These are phyloP conservation scores for Trichopria drosophilae DNA, from an alignment of 2,888 invertebrate species.

Conservation along the genomic window DNA sequence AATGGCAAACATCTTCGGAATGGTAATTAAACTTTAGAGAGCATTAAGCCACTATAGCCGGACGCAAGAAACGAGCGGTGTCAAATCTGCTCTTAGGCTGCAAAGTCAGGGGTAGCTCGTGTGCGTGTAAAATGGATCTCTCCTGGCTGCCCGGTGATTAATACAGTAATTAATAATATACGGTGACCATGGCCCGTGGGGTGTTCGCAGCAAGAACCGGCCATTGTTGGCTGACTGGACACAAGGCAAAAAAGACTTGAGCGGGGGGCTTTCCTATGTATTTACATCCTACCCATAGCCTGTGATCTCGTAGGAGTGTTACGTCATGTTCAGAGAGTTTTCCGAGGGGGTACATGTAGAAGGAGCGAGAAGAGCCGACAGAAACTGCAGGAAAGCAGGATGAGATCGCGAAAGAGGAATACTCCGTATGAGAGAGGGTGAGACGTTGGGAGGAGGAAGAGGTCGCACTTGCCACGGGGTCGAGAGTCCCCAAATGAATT, in stretches of 20 bases:
- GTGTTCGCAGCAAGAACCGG: constrained; percentile 51
- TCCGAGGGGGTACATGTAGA: constrained; percentile 45
- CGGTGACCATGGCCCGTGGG: constrained; percentile 45
- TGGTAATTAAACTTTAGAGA: no score
- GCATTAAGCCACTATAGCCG: no score
- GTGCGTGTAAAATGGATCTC: constrained; percentile 56
- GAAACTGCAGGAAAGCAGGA: no score
- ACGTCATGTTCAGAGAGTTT: constrained; percentile 58
- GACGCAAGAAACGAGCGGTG: no score
- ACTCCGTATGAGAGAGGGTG: constrained; percentile 19
- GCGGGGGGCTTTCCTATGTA: constrained; percentile 37
- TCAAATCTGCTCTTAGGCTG: no score
- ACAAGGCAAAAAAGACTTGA: constrained; percentile 52
- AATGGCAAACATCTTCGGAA: no score
- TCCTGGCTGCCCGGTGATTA: constrained; percentile 53
- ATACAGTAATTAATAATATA: constrained; percentile 59
- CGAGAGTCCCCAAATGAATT: constrained; percentile 51
- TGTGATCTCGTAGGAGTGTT: constrained; percentile 54
- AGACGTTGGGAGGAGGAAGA: constrained; percentile 19
- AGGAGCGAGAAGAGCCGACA: no score
- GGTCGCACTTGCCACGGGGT: constrained; percentile 21
- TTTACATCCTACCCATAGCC: no score
- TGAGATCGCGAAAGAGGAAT: constrained; percentile 29
- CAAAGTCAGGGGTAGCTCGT: constrained; percentile 45
- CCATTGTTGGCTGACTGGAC: constrained; percentile 56